phyloP scores from a whole-genome alignment of 2,888 invertebrate species.

The Prenolepis imparis region DNA sequence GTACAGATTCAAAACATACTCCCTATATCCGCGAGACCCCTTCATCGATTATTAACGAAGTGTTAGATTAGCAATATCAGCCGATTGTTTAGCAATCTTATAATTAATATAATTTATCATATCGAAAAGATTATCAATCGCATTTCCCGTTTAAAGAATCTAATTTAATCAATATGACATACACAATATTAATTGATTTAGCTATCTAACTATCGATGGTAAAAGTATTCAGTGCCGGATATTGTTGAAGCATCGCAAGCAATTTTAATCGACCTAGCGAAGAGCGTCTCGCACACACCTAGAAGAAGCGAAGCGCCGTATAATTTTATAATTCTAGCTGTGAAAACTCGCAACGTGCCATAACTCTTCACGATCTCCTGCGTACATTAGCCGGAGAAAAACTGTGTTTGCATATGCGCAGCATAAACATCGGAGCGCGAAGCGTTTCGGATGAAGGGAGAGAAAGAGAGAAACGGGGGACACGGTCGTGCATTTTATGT shows the following conservation, averaged over 20 bases:
- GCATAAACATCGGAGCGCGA: conserved; percentile 60
- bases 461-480: not conserved
- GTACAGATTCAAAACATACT: not conserved
- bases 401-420: conserved; percentile 65
- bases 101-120: not conserved
- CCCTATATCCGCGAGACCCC: not conserved
- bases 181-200: not conserved
- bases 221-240: not conserved
- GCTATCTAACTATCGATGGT: not conserved
- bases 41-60: not conserved
- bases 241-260: not conserved
- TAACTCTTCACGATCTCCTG: conserved; percentile 62
- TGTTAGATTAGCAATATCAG: not conserved
- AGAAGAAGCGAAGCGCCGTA: not conserved
- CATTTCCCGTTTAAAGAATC: not conserved
- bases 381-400: conserved; percentile 67
- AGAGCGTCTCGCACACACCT: conserved; percentile 18
- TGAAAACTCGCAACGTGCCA: conserved; percentile 47
- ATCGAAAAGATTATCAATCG: not conserved
- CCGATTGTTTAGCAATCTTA: not conserved
- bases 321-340: conserved; percentile 52
- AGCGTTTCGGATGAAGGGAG: conserved; percentile 7
- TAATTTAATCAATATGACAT: not conserved
- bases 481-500: conserved; percentile 53
- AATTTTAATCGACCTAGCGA: conserved; percentile 51